Base-by-base conservation (phyloP, 2,888 invertebrate species). In the Dasysyrphus albostriatus region DNA sequence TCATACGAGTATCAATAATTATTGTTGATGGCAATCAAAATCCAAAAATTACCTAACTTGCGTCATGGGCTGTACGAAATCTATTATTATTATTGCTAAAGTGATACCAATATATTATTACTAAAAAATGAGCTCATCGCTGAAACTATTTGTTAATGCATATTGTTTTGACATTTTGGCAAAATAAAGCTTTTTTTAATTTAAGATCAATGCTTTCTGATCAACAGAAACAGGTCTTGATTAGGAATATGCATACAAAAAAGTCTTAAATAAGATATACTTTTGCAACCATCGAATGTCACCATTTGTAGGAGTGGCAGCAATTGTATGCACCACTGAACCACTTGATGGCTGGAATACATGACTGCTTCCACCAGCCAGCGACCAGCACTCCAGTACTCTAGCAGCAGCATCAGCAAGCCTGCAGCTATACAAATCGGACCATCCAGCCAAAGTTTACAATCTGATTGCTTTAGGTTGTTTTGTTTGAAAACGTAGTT, bases 291-390 rank as follows among this genome's bases (percentile, higher is more conserved):
- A 49, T 63, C 77, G 77, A 82, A 85, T 85, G 73, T 51, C 82
- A 82, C 49, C 54, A 77, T 37, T 67, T 82, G 82, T 77, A 82
- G 85, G 85, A 85, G 85, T 82, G 85, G 85, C 77, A 4, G 54
- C 81, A 47, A 73, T 56, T 54, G 81, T 56, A 73, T 54, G 76
- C 72, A 70, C 47, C 65, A 83, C 72, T 83, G 73, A 65, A 76
- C 72, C 84, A 81, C 81, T 76, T 73, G 81, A 74, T 77, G 82
- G 82, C 54, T 73, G 77, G 74, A 73, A 75, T 58, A 74, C 49
- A 70, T 76, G 76, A 76, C 24, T 69, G 77, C 47, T 67, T 84
- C 75, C 67, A 61, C 58, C 39, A 49, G 19, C 54, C 54, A 32
- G 8, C 1, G 12, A 3, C 4, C 32, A 39, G 10, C 39, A 4